phyloP scores from a whole-genome alignment of 2,113 vertebrate species.

The Microcebus ravelobensis region DNA sequence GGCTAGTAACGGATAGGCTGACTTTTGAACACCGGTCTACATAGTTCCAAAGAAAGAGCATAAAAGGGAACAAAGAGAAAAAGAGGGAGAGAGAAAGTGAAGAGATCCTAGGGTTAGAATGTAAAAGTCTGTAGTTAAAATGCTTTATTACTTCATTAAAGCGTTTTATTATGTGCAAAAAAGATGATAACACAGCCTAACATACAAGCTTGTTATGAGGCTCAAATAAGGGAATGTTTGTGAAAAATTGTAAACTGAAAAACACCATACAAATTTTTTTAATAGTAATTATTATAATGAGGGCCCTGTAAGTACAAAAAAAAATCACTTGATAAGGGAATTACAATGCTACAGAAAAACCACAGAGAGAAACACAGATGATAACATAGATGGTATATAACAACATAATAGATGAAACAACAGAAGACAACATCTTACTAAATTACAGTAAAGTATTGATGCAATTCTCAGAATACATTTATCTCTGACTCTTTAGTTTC shows the following conservation, averaged over 20 bases:
- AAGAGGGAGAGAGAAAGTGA: not conserved
- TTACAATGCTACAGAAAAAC: conserved; percentile 42
- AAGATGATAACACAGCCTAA: not conserved
- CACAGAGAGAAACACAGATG: conserved; percentile 21
- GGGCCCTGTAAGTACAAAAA: not conserved
- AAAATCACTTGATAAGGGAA: conserved; percentile 34
- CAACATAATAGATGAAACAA: conserved; percentile 62
- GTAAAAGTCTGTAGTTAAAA: not conserved
- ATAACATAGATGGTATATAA: conserved; percentile 49
- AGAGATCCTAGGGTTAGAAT: not conserved
- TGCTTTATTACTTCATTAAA: conserved; percentile 4
- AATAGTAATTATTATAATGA: conserved; percentile 28
- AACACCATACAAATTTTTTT: not conserved
- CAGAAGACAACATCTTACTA: not conserved
- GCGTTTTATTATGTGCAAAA: not conserved
- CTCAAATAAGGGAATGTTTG: conserved; percentile 32
- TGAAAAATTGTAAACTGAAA: conserved; percentile 60
- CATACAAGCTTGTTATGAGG: conserved; percentile 35
- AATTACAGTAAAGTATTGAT: conserved; percentile 55
- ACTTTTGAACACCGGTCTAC: not conserved
- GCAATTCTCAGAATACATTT: conserved; percentile 44
- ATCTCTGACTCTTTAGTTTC: conserved; percentile 40
- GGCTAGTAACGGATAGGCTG: not conserved
- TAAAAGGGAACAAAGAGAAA: not conserved
- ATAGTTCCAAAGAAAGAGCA: not conserved